phyloP scores from a whole-genome alignment of 1,140 invertebrate genomes.

The Solen grandis region DNA sequence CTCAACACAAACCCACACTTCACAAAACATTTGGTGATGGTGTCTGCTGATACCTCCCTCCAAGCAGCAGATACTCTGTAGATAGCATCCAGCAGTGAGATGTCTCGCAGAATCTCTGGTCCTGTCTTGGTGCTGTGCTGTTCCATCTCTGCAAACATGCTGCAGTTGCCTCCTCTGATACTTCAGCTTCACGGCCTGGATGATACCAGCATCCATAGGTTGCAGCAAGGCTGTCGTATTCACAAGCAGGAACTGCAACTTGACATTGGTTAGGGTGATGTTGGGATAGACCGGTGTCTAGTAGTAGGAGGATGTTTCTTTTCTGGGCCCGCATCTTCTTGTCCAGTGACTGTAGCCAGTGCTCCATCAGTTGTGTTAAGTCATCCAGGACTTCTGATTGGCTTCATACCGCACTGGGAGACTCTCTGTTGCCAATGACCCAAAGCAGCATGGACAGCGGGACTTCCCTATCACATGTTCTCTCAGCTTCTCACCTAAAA shows the following conservation, averaged over 20 bases:
- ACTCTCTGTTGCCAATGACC: too few species aligned
- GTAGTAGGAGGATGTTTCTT: too few species aligned
- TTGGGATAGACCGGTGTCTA: background rate
- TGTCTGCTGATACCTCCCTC: background rate
- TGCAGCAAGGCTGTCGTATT: constrained; percentile 45
- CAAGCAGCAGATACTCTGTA: background rate
- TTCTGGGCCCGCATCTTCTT: too few species aligned
- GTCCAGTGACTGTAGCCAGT: too few species aligned
- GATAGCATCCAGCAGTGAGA: background rate
- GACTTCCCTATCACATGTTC: too few species aligned
- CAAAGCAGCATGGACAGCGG: too few species aligned
- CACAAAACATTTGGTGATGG: constrained; percentile 6
- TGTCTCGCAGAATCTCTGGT: background rate
- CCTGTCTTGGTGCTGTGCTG: background rate
- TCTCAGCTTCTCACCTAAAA: too few species aligned
- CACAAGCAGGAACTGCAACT: constrained; percentile 13
- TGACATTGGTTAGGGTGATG: background rate
- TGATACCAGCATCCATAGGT: constrained; percentile 52
- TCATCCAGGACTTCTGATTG: too few species aligned
- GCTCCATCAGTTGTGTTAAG: too few species aligned
- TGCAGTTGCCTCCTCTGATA: background rate
- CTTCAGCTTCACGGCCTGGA: constrained; percentile 29
- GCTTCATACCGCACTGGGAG: too few species aligned
- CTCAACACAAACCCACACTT: background rate
- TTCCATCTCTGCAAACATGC: background rate